Percentiles rank a stretch among this genome's conserved stretches.
Conservation (phyloP, 2,113 vertebrate genomes). For the Platysteira castanea region DNA sequence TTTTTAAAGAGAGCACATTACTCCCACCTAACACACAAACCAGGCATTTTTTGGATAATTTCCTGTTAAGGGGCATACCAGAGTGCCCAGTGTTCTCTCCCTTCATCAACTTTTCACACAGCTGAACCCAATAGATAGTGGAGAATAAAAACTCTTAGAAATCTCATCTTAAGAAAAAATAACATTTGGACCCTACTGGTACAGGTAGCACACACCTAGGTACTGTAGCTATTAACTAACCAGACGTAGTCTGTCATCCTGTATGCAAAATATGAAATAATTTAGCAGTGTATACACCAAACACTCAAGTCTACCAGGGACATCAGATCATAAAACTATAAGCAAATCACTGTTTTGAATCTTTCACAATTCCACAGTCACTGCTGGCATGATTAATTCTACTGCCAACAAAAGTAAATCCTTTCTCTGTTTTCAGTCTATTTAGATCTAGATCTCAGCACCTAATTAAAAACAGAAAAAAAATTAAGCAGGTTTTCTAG, state of each 20-base stretch:
- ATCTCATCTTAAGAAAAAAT: neutral
- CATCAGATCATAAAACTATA: neutral
- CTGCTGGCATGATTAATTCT: neutral
- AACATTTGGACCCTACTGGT: neutral
- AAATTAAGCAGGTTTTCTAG: neutral
- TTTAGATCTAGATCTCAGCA: neutral
- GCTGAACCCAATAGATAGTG: neutral
- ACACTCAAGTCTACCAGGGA: neutral
- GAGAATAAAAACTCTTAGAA: neutral
- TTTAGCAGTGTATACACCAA: neutral
- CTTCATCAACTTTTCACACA: neutral
- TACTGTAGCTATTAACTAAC: neutral
- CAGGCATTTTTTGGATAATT: neutral
- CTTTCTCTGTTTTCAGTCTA: neutral
- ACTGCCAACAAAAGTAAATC: neutral
- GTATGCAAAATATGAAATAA: neutral
- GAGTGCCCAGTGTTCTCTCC: neutral
- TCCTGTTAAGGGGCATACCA: neutral
- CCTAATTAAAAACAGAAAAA: conserved; percentile 4
- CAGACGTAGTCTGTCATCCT: neutral
- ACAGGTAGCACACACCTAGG: neutral
- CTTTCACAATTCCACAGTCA: neutral
- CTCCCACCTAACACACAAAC: neutral
- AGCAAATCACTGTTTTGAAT: neutral
- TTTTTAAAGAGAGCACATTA: neutral